Evolutionary conservation across 1,140 invertebrate genomes (phyloP), one percentile per base, ranked within the genome.

Genomic region (Tachypleus tridentatus): DNA sequence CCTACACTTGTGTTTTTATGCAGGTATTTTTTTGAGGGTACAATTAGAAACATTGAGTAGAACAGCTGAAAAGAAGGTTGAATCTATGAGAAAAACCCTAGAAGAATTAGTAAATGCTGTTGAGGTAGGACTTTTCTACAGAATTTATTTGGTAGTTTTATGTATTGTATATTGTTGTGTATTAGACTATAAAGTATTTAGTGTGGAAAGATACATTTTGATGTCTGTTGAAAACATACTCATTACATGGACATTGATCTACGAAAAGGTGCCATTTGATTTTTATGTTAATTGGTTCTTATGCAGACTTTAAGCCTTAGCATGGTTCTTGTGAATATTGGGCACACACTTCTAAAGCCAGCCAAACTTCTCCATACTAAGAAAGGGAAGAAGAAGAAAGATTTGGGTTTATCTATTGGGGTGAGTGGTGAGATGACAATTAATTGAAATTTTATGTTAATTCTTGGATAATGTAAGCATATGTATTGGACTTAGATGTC

Each of bases 351-450:
- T 7, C 63, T 77, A 7, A 76, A 74, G 65, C 74, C 76, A 9
- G 58, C 74, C 50, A 76, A 75, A 64, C 69, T 64, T 9, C 62
- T 70, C 6, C 67, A 67, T 65, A 65, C 71, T 47, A 76, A 74
- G 58, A 77, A 74, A 70, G 71, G 70, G 49, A 73, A 73, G 60
- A 77, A 77, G 67, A 74, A 74, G 63, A 76, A 75, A 67, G 72
- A 70, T 48, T 29, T 29, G 29, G 29, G 29, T 29, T 29, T 29
- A 29, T 29, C 29, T 29, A 29, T 29, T 29, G 29, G 29, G 29
- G 29, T 29, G 29, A 29, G 29, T 29, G 2, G 29, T 29, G 29
- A 29, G 29, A 29, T 29, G 0, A 29, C 29, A 29, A 29, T 29
- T 29, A 29, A 29, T 29, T 29, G 29, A 29, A 29, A 29, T 29